phyloP scores from a whole-genome alignment of 2,797 vertebrate species.

The Squalus acanthias region DNA sequence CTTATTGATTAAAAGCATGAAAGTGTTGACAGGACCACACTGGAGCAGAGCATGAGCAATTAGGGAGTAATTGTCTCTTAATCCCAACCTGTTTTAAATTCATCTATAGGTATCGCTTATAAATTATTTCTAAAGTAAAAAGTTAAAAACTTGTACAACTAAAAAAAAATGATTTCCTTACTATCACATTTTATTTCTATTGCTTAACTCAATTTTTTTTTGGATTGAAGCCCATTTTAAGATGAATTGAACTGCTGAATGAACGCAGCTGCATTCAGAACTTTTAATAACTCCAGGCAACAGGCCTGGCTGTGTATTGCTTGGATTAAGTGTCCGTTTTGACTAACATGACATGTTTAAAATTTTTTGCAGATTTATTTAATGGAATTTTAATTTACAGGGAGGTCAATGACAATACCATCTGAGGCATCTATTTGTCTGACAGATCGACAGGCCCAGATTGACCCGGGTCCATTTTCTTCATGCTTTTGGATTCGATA shows the following conservation, averaged over 20 bases:
- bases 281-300: slow-evolving; percentile 62
- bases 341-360: slow-evolving; percentile 72
- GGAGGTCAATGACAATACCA: slow-evolving; percentile 70
- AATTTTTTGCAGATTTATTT: slow-evolving; percentile 76
- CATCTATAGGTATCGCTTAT: neutral
- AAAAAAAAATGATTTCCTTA: slow-evolving; percentile 44
- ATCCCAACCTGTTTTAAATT: neutral
- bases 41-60: slow-evolving; percentile 2
- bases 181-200: slow-evolving; percentile 57
- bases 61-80: neutral
- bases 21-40: slow-evolving; percentile 33
- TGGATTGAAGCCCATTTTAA: slow-evolving; percentile 40
- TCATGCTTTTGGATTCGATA: slow-evolving; percentile 60
- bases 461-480: slow-evolving; percentile 68
- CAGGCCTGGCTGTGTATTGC: slow-evolving; percentile 68
- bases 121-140: slow-evolving; percentile 30
- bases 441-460: slow-evolving; percentile 62
- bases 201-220: slow-evolving; percentile 40
- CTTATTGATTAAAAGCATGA: slow-evolving; percentile 32
- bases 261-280: slow-evolving; percentile 68
- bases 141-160: neutral
- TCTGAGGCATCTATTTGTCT: slow-evolving; percentile 66
- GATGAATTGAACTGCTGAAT: slow-evolving; percentile 63
- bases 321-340: slow-evolving; percentile 69
- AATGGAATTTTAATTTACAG: slow-evolving; percentile 74